Conservation (phyloP, 2,113 vertebrate genomes). For the Pituophis catenifer region DNA sequence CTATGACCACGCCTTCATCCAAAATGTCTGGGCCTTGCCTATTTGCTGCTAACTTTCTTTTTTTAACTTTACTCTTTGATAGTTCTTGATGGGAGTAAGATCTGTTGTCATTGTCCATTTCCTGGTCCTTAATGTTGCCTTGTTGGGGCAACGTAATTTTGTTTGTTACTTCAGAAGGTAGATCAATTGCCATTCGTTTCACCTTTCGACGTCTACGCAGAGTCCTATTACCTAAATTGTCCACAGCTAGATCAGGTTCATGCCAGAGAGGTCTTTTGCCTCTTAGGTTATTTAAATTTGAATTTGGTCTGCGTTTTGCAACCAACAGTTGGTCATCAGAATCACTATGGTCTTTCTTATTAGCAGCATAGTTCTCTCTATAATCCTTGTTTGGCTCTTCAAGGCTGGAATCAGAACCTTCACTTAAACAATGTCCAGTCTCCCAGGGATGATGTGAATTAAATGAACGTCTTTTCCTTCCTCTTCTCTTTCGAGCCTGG, state of each 20-base stretch:
- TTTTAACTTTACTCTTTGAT: constrained; percentile 86
- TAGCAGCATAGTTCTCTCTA: constrained; percentile 70
- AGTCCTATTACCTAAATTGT: constrained; percentile 82
- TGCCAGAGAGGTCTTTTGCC: constrained; percentile 78
- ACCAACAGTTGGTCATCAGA: constrained; percentile 91
- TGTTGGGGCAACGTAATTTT: constrained; percentile 78
- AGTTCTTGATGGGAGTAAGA: constrained; percentile 69
- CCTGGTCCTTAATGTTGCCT: constrained; percentile 70
- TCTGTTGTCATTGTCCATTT: constrained; percentile 74
- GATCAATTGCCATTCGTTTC: constrained; percentile 94
- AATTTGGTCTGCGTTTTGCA: constrained; percentile 77
- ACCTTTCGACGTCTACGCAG: constrained; percentile 89
- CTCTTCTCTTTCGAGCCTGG: constrained; percentile 93
- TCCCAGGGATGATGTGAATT: constrained; percentile 90
- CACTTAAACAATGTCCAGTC: constrained; percentile 86
- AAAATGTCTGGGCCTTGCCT: constrained; percentile 76
- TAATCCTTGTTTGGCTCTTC: constrained; percentile 85
- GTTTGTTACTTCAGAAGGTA: constrained; percentile 77
- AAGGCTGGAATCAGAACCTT: constrained; percentile 93
- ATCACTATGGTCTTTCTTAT: constrained; percentile 87
- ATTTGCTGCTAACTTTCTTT: constrained; percentile 81
- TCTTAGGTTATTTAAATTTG: constrained; percentile 76
- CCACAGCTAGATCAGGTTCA: constrained; percentile 75
- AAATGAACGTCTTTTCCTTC: constrained; percentile 87
- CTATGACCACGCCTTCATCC: constrained; percentile 78